Percentiles rank a stretch among this genome's conserved stretches.
These are phyloP conservation scores for Temnothorax curvispinosus DNA, from an alignment of 1,140 invertebrate species.

Conservation along the genomic window DNA sequence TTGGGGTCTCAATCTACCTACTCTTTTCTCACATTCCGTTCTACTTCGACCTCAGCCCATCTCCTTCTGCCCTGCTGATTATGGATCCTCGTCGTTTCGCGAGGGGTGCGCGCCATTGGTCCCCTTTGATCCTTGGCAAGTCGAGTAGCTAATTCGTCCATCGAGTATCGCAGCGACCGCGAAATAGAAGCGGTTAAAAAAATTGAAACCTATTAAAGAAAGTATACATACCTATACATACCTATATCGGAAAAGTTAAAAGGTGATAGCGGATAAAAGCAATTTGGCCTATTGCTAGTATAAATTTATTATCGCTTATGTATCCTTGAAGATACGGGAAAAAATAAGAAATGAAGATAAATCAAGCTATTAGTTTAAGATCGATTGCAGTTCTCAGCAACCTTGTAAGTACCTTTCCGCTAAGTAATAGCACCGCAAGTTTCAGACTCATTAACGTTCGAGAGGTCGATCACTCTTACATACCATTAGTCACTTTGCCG, in stretches of 20 bases:
- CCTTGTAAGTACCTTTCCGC: conserved; percentile 5
- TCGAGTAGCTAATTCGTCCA: conserved; percentile 62
- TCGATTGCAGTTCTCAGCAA: conserved; percentile 48
- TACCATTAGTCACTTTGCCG: conserved; percentile 54
- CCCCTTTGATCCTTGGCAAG: conserved; percentile 52
- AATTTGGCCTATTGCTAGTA: background rate
- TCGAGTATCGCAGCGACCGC: conserved; percentile 23
- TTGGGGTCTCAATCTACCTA: conserved; percentile 69
- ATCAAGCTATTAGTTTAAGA: conserved; percentile 54
- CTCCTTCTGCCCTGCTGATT: conserved; percentile 26
- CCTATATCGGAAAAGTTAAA: conserved; percentile 5
- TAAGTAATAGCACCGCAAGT: conserved; percentile 58
- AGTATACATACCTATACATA: too few relatives aligned
- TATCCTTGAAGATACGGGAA: background rate
- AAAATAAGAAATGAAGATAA: conserved; percentile 25
- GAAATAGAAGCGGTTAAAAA: conserved; percentile 19
- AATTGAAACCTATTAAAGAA: conserved; percentile 6
- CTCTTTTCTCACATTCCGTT: conserved; percentile 58
- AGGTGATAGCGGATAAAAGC: background rate
- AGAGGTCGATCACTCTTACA: conserved; percentile 56
- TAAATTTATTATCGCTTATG: conserved; percentile 27
- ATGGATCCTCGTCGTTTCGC: conserved; percentile 37
- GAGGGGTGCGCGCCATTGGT: conserved; percentile 14
- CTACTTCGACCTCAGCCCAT: background rate
- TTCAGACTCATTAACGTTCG: conserved; percentile 59